phyloP scores from a whole-genome alignment of 2,888 invertebrate genomes.

The Ashinkailepas kermadecensis region DNA sequence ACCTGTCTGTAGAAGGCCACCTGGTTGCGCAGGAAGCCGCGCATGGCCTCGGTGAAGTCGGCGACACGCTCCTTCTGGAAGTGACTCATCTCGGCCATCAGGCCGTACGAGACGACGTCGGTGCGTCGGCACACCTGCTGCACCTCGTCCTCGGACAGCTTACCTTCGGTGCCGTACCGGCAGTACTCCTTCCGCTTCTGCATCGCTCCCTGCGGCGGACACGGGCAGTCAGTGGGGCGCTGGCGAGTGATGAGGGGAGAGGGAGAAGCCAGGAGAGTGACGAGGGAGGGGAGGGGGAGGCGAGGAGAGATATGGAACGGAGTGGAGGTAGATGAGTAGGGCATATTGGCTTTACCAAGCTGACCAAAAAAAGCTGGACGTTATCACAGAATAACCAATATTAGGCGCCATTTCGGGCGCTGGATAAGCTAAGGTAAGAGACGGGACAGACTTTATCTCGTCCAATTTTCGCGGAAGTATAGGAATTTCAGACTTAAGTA shows the following conservation, averaged over 20 bases:
- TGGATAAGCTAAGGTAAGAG: no score
- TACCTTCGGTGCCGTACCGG: slow-evolving; percentile 64
- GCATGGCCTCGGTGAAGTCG: slow-evolving; percentile 79
- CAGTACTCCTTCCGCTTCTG: slow-evolving; percentile 85
- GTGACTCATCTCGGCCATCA: slow-evolving; percentile 89
- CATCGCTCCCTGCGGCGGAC: slow-evolving; percentile 53
- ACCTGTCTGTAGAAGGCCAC: slow-evolving; percentile 81
- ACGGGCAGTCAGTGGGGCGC: not conserved
- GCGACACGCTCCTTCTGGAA: slow-evolving; percentile 78
- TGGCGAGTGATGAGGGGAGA: no score
- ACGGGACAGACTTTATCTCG: no score
- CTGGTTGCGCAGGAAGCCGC: slow-evolving; percentile 76
- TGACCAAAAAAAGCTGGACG: no score
- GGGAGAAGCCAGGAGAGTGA: not conserved
- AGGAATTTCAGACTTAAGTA: no score
- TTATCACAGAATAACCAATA: no score
- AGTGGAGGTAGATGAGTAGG: no score
- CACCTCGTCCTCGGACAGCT: slow-evolving; percentile 70
- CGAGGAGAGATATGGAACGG: no score
- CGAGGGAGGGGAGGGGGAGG: no score
- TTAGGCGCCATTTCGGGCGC: no score
- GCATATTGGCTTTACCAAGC: no score
- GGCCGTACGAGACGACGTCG: slow-evolving; percentile 84
- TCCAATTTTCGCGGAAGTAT: no score
- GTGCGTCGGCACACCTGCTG: slow-evolving; percentile 73